Base-by-base conservation (phyloP, 2,888 invertebrate genomes). In the Blera fallax region DNA sequence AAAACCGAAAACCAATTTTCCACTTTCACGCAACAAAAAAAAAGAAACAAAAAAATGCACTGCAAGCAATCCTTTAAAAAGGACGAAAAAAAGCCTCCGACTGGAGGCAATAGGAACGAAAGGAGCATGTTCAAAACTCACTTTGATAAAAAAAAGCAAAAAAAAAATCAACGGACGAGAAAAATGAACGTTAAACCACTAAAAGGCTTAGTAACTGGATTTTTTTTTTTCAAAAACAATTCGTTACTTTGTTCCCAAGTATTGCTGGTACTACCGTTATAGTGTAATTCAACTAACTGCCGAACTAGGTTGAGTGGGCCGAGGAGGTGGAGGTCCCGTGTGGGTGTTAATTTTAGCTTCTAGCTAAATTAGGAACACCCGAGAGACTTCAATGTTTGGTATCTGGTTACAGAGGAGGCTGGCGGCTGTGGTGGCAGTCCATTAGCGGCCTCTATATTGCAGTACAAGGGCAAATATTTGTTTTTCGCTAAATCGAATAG, bases 381-480 rank as follows among this genome's bases (percentile, higher is more conserved):
- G 34, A 72, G 69, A 72, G 43, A 58, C 40, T 54, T 18, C 50
- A 69, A 18, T 74, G 32, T 54, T 82, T 32, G 43, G 29, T 50
- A 21, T 56, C 54, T 37, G 18, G 62, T 21, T 64, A 52, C 34
- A n/a, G 40, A 27, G 11, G 24, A 37, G 40, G 10, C 3, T 37
- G 34, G 24, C 8, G 67, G n/a, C n/a, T n/a, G n/a, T n/a, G n/a
- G 14, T 32, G 32, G 37, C 11, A 72, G 82, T 72, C 77, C 82
- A 83, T 83, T 83, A 77, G 77, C 65, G 82, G 45, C 43, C 67
- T 52, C 58, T 16, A 54, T 67, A 78, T 52, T 67, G 54, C 64
- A 27, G 52, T 29, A 62, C 72, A 73, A 73, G 82, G 58, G 72
- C 77, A 83, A 83, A 83, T 72, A 76, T 82, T 76, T 76, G 48